A percentile compares a stretch with the other conserved stretches of the same genome.
These are phyloP conservation scores for Spilarctia lutea DNA, from an alignment of 2,888 invertebrate species.

Conservation along the genomic window DNA sequence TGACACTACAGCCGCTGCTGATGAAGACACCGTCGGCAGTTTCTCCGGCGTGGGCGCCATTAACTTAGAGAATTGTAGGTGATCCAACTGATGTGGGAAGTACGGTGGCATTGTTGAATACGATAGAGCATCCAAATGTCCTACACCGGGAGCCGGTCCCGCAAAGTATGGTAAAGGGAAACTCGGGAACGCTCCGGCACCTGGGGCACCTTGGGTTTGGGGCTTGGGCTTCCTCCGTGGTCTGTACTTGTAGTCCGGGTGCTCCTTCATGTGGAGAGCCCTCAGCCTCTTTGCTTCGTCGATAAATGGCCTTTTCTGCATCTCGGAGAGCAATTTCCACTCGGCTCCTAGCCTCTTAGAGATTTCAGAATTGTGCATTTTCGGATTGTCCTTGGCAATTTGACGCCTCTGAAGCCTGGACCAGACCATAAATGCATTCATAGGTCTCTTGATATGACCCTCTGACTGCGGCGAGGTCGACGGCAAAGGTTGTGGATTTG, in stretches of 20 bases:
- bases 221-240: slow-evolving; percentile 94
- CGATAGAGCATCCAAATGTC: slow-evolving; percentile 87
- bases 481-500: slow-evolving; percentile 79
- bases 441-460: slow-evolving; percentile 97
- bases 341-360: slow-evolving; percentile 96
- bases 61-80: slow-evolving; percentile 88
- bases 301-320: slow-evolving; percentile 96
- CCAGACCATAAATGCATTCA: slow-evolving; percentile 99
- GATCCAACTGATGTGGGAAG: slow-evolving; percentile 92
- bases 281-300: slow-evolving; percentile 97
- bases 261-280: slow-evolving; percentile 95
- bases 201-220: slow-evolving; percentile 84
- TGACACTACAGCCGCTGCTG: slow-evolving; percentile 88
- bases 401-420: slow-evolving; percentile 96
- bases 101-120: slow-evolving; percentile 90
- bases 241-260: slow-evolving; percentile 96
- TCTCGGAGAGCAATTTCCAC: slow-evolving; percentile 95
- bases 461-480: slow-evolving; percentile 85
- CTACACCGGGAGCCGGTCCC: slow-evolving; percentile 86
- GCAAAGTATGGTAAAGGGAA: slow-evolving; percentile 89
- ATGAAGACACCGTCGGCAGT: slow-evolving; percentile 79
- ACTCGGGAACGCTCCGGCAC: slow-evolving; percentile 87
- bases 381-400: slow-evolving; percentile 97
- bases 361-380: slow-evolving; percentile 96
- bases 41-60: slow-evolving; percentile 83